phyloP scores from a whole-genome alignment of 2,797 vertebrate species.

The Rhabdomys pumilio region DNA sequence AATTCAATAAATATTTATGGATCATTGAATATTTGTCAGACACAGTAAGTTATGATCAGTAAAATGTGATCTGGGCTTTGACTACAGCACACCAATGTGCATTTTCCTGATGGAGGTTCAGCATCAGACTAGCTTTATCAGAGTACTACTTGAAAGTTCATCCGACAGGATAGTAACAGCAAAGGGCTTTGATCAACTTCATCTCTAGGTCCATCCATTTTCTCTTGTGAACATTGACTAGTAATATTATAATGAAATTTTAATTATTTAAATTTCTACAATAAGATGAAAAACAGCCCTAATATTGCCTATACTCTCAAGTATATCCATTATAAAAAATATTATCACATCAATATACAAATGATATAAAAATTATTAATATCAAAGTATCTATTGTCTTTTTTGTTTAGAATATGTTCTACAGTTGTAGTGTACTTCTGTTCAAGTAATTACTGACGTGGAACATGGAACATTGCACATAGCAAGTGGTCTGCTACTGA shows the following conservation, averaged over 20 bases:
- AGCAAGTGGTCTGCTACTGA: not conserved
- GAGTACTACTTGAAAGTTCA: conserved; percentile 7
- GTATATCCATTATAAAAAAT: not conserved
- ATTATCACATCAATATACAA: conserved; percentile 25
- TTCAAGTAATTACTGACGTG: not conserved
- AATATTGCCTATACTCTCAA: conserved; percentile 11
- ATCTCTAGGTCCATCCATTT: not conserved
- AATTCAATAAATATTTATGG: conserved; percentile 35
- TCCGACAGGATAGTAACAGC: not conserved
- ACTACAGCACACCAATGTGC: not conserved
- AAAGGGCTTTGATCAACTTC: conserved; percentile 26
- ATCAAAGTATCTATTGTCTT: not conserved
- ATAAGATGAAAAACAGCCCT: conserved; percentile 31
- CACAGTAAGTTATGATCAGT: not conserved
- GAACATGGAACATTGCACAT: not conserved
- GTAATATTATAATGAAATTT: not conserved
- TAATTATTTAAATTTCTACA: conserved; percentile 6
- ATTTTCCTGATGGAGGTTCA: conserved; percentile 14
- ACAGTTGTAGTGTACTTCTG: not conserved
- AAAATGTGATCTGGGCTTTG: not conserved
- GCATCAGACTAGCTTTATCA: not conserved
- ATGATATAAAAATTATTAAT: not conserved
- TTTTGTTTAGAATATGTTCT: not conserved
- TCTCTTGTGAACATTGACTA: not conserved
- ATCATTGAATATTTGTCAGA: not conserved